Base-by-base conservation (phyloP, 2,888 invertebrate genomes). In the Clistopyga incitator region DNA sequence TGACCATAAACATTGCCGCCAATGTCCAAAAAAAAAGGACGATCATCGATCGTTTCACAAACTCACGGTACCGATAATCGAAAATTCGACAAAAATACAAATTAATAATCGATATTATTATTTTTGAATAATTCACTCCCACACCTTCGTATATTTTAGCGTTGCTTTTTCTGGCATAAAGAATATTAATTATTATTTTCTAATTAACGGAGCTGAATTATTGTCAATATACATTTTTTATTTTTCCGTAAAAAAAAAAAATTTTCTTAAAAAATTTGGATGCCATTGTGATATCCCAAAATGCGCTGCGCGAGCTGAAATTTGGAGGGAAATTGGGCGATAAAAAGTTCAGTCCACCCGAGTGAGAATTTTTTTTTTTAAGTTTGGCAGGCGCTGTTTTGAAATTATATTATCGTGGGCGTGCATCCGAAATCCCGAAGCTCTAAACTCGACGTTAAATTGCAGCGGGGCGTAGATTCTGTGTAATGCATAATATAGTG, bases 361-460 rank as follows among this genome's bases (percentile, higher is more conserved):
- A 56, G 25, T 15, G 45, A 8, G 15, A 45, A 6, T 34, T 34
- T 13, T 23, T 20, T 11, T 56, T n/a, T 25, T 11, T 0, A 25
- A 25, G 0, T 56, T 56, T 56, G 0, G 13, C 1, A 25, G 3
- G 23, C 25, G 56, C 2, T 25, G 56, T 56, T 56, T 25, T 56
- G 56, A 25, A 3, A 25, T 56, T 56, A 25, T 25, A 56, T 56
- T 11, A 25, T 10, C n/a, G 50, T 50, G 50, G 50, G 50, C 45
- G 10, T 38, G 38, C 6, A 38, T 38, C 38, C 45, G 50, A 18
- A n/a, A 18, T 4, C 1, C 50, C 29, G 20, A 23, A 13, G 15
- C 59, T 64, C 64, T 38, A 38, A 20, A 64, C 18, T 64, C 13
- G 64, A 64, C 38, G 38, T 25, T 61, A 61, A 61, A 61, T 61